Base-by-base conservation (phyloP, 1,140 invertebrate genomes). In the Meteorus sp. region DNA sequence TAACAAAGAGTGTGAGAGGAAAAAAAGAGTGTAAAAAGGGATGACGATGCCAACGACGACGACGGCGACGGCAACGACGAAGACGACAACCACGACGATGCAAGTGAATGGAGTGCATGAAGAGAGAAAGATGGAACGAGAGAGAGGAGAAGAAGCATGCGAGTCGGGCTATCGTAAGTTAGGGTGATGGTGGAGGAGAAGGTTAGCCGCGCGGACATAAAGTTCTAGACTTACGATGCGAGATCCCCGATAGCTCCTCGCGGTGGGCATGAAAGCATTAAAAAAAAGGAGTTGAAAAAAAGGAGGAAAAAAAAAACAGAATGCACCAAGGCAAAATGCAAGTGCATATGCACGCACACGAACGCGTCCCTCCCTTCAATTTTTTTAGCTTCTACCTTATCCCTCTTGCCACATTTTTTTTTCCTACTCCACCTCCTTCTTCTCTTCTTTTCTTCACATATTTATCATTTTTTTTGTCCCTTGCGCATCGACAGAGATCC, bases 201-300 rank as follows among this genome's bases (percentile, higher is more conserved):
- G 73, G 70, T 75, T 75, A 74, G 71, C 74, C 67, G 65, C 69
- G 75, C 70, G 71, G 74, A 79, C 77, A 80, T 80, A 80, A 80
- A 80, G 78, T 79, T 78, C 74, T 76, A 78, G 76, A 80, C 78
- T 78, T 80, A 80, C 78, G 78, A 78, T 76, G 74, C 74, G 69
- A 80, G 78, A 80, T 80, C 71, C 72, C 59, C 78, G 78, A 80
- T 80, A 80, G 76, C 74, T 77, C 71, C 76, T 77, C 73, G 75
- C 76, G 76, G 76, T 78, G 69, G 76, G 76, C 74, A 79, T 80
- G 73, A 79, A 79, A 74, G 78, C 77, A 78, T 78, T 62, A 57
- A 61, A 65, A 54, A 60, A 60, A 64, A n/a, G n/a, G n/a, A n/a
- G n/a, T n/a, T n/a, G n/a, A n/a, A n/a, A n/a, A n/a, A n/a, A n/a